A percentile compares a stretch with the other conserved stretches of the same genome.
Evolutionary conservation across 2,888 invertebrate genomes (phyloP).

Genomic region (Chromoteleia sp.): DNA sequence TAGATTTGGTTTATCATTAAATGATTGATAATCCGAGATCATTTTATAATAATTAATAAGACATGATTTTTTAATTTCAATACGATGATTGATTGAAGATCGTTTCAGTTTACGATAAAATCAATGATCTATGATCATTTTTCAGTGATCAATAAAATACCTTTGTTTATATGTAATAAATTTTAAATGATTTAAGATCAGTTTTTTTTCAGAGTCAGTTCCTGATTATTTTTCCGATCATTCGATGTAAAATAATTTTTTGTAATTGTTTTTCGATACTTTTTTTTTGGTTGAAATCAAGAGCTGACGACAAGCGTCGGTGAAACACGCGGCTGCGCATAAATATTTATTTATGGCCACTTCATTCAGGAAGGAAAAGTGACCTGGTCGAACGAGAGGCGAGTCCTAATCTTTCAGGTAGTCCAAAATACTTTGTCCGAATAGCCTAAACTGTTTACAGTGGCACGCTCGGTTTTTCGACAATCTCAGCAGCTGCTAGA

Average conservation of each 20-base stretch:
- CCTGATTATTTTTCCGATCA: too few species aligned
- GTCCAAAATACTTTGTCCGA: slow-evolving; percentile 49
- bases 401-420: slow-evolving; percentile 54
- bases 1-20: too few species aligned
- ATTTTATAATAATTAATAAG: too few species aligned
- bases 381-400: slow-evolving; percentile 30
- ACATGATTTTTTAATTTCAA: too few species aligned
- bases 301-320: slow-evolving; percentile 26
- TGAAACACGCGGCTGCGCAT: slow-evolving; percentile 1
- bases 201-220: too few species aligned
- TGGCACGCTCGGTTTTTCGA: slow-evolving; percentile 52
- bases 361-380: slow-evolving; percentile 50
- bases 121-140: too few species aligned
- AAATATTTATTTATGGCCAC: slow-evolving; percentile 47
- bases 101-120: too few species aligned
- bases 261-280: background rate
- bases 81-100: too few species aligned
- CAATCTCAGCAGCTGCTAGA: slow-evolving; percentile 15
- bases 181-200: too few species aligned
- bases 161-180: too few species aligned
- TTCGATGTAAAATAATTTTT: background rate
- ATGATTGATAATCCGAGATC: too few species aligned
- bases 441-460: slow-evolving; percentile 39
- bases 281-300: slow-evolving; percentile 16
- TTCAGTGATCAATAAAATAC: too few species aligned